Conservation (phyloP, 2,888 invertebrate species). For the Aphidius colemani region DNA sequence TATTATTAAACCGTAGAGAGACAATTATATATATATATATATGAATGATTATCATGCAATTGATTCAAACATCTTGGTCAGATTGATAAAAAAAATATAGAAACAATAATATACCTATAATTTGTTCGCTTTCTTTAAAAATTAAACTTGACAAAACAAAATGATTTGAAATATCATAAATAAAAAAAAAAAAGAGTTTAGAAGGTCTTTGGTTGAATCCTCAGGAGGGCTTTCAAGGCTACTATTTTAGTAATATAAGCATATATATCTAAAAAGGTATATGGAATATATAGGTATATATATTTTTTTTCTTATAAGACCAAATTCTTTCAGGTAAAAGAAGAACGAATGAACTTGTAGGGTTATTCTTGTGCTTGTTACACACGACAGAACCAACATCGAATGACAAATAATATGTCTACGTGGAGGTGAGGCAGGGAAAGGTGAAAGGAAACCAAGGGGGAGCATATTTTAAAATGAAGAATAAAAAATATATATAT, state of each 20-base stretch:
- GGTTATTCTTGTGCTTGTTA: constrained; percentile 22
- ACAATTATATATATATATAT: too few species aligned
- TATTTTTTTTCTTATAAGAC: constrained; percentile 18
- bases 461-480: constrained; percentile 53
- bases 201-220: constrained; percentile 22
- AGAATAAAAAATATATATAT: constrained; percentile 20
- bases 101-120: too few species aligned
- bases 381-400: constrained; percentile 42
- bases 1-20: too few species aligned
- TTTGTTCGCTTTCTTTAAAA: too few species aligned
- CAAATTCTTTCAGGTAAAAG: constrained; percentile 49
- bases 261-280: constrained; percentile 2
- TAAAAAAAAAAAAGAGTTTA: background rate
- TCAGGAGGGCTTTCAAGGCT: constrained; percentile 37
- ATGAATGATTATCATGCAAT: background rate
- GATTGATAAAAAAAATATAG: too few species aligned
- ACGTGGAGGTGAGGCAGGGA: constrained; percentile 44
- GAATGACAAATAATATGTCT: constrained; percentile 51
- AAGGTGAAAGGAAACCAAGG: constrained; percentile 50
- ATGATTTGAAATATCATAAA: background rate
- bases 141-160: too few species aligned
- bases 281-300: background rate
- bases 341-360: constrained; percentile 45
- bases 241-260: constrained; percentile 28
- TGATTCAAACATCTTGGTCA: background rate